Conservation (phyloP, 2,113 vertebrate species). For the Pyxicephalus adspersus region DNA sequence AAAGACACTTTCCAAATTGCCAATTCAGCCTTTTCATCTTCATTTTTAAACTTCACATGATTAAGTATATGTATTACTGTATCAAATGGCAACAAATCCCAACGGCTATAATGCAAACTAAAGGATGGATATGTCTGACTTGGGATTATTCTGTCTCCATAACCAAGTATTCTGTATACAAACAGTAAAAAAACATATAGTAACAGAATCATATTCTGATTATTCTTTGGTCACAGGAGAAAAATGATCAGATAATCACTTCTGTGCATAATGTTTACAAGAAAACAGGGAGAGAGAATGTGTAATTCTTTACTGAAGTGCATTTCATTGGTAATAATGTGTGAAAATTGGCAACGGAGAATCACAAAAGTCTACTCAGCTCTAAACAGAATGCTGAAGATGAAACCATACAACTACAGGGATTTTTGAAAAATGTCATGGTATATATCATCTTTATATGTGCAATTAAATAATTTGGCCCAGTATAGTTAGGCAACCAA, state of each 20-base stretch:
- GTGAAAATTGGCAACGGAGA: conserved; percentile 48
- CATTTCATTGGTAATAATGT: conserved; percentile 53
- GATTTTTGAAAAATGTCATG: conserved; percentile 11
- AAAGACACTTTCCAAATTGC: too few species aligned
- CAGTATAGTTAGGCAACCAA: background rate
- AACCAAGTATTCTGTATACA: background rate
- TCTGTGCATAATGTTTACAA: conserved; percentile 4
- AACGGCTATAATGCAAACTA: too few species aligned
- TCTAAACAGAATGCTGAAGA: conserved; percentile 1
- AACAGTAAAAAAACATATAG: background rate
- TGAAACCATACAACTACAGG: conserved; percentile 16
- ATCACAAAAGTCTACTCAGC: conserved; percentile 9
- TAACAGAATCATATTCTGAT: conserved; percentile 28
- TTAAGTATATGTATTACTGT: too few species aligned
- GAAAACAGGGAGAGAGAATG: background rate
- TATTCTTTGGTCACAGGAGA: conserved; percentile 30
- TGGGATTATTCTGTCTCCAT: too few species aligned
- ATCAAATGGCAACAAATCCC: too few species aligned
- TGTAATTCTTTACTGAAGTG: conserved; percentile 13
- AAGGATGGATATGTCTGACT: too few species aligned
- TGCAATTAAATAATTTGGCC: conserved; percentile 33
- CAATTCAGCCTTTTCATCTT: too few species aligned
- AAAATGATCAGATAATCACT: conserved; percentile 42
- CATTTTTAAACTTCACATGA: too few species aligned
- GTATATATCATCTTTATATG: background rate